Percentiles rank a stretch among this genome's conserved stretches.
Evolutionary conservation across 2,888 invertebrate species (phyloP).

Genomic region (Euplagia quadripunctaria): DNA sequence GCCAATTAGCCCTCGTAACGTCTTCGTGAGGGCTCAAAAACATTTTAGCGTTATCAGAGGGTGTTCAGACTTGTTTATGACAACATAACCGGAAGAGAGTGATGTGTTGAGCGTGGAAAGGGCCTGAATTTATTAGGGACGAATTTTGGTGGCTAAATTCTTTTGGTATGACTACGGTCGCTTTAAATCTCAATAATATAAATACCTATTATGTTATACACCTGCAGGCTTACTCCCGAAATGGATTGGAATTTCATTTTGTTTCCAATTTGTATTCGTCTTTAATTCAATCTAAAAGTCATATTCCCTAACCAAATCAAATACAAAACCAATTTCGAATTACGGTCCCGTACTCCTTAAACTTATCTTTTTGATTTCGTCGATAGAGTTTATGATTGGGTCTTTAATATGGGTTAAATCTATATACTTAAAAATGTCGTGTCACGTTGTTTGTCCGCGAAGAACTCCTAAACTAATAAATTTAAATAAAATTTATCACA

Average conservation of each 20-base stretch:
- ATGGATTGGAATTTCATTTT: not conserved
- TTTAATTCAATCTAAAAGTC: not conserved
- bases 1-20: constrained; percentile 72
- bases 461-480: no score
- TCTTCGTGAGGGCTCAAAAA: constrained; percentile 67
- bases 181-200: not conserved
- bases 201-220: no score
- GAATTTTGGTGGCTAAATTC: not conserved
- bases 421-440: no score
- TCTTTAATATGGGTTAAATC: no score
- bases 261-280: not conserved
- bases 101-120: constrained; percentile 34
- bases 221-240: not conserved
- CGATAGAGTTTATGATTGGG: no score
- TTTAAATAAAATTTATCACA: no score
- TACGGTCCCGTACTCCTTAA: not conserved
- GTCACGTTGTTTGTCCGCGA: no score
- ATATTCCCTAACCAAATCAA: not conserved
- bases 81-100: constrained; percentile 37
- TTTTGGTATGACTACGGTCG: not conserved
- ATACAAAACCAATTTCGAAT: not conserved
- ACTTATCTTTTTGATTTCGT: not conserved
- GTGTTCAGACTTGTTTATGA: constrained; percentile 49
- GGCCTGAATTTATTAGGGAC: constrained; percentile 21
- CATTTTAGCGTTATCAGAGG: constrained; percentile 59